These are phyloP conservation scores for Mus spretus DNA, from an alignment of 2,797 vertebrate genomes.

Conservation along the genomic window DNA sequence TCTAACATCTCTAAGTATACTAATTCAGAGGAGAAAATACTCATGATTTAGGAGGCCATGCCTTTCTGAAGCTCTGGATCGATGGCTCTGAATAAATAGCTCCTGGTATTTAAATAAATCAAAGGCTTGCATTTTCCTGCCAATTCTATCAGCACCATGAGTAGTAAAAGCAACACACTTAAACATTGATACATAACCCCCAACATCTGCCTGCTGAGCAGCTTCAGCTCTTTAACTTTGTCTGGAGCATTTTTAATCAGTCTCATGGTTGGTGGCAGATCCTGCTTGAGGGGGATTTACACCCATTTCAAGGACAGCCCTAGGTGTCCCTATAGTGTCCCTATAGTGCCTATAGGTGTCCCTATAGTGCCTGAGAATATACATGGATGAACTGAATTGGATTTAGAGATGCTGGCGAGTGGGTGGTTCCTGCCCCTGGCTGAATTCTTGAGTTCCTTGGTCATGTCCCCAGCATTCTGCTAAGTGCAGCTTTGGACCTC, in stretches of 20 bases:
- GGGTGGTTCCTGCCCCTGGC: background rate
- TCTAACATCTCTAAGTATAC: background rate
- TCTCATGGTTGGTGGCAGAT: background rate
- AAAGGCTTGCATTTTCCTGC: slow-evolving; percentile 26
- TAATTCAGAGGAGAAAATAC: background rate
- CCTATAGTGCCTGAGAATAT: no score
- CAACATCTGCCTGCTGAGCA: background rate
- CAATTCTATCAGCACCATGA: slow-evolving; percentile 25
- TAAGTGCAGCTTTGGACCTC: background rate
- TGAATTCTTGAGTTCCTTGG: background rate
- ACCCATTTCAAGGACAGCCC: background rate
- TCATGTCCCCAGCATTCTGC: no score
- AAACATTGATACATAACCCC: background rate
- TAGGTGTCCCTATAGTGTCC: fast-evolving
- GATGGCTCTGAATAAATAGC: slow-evolving; percentile 25
- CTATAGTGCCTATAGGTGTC: no score
- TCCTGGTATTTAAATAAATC: slow-evolving; percentile 60
- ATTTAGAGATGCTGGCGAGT: background rate
- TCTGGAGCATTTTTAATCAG: background rate
- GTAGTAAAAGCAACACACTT: no score
- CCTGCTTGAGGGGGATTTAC: background rate
- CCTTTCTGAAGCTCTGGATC: background rate
- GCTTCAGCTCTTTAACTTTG: background rate
- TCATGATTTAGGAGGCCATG: background rate
- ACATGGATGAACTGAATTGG: background rate